phyloP scores from a whole-genome alignment of 2,888 invertebrate species.

The Catocala sponsa region DNA sequence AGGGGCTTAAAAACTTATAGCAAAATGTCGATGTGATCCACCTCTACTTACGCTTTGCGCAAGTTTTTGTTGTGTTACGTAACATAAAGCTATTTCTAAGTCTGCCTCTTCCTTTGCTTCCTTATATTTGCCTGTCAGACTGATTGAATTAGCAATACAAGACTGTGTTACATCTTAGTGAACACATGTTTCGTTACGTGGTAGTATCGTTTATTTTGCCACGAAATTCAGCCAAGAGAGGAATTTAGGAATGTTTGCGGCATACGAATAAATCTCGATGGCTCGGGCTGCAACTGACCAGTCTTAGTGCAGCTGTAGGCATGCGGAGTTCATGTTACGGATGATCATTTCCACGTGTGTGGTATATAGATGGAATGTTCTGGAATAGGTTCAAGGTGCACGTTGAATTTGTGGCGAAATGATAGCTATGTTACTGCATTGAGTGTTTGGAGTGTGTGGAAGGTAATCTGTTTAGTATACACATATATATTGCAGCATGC shows the following conservation, averaged over 20 bases:
- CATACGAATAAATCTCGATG: slow-evolving; percentile 32
- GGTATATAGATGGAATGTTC: slow-evolving; percentile 7
- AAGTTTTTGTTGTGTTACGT: no score
- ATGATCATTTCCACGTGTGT: slow-evolving; percentile 20
- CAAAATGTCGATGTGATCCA: no score
- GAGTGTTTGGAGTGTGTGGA: no score
- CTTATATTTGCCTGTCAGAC: no score
- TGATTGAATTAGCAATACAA: no score
- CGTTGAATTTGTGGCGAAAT: slow-evolving; percentile 6
- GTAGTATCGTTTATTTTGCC: slow-evolving; percentile 32
- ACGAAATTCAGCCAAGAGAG: slow-evolving; percentile 20
- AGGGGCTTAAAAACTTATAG: no score
- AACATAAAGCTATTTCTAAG: no score
- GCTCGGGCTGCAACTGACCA: slow-evolving; percentile 14
- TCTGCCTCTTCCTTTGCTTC: no score
- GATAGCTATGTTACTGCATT: background rate
- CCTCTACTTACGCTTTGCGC: no score
- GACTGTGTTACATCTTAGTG: no score
- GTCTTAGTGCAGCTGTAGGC: slow-evolving; percentile 6
- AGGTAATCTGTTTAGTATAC: no score
- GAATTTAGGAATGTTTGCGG: slow-evolving; percentile 28
- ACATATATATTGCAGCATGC: no score
- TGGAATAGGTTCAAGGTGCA: slow-evolving; percentile 5
- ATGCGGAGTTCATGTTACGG: slow-evolving; percentile 8
- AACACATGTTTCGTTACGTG: slow-evolving; percentile 1